Base-by-base conservation (phyloP, 2,113 vertebrate genomes). In the Panurus biarmicus region DNA sequence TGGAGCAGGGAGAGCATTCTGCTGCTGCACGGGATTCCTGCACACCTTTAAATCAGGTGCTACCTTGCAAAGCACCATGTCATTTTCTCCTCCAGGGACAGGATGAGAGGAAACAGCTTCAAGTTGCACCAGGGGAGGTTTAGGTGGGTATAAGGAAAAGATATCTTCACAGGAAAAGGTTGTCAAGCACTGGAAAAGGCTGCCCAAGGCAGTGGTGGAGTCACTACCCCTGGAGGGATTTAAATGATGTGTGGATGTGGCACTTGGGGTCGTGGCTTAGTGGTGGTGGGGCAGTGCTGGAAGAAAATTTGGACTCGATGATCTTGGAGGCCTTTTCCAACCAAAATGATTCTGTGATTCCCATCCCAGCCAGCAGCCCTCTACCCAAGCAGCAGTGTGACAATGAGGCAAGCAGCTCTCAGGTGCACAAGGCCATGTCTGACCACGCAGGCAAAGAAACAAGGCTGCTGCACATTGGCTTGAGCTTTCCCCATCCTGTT, bases 251-350 rank as follows among this genome's bases (percentile, higher is more conserved):
- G 35, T 28, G 23, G 35, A 10, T 62, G 35, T 56, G 62, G 31
- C 70, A 35, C 29, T 0, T 62, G 31, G 56, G 35, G 25, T 33
- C 0, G 0, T 28, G 35, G 21, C 20, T 47, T 45, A 22, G 53
- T 29, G 47, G 23, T 40, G 54, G 20, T 47, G 60, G 42, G 54
- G 31, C 21, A 54, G 21, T 15, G 29, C 40, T 69, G 56, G 42
- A 40, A 31, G 35, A 33, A 70, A 54, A 28, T n/a, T 61, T 56
- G n/a, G 25, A 16, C 40, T 54, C 4, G 0, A 5, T 69, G 25
- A 16, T 62, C 20, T 75, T 31, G 26, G 25, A 12, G 25, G 54
- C 25, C 14, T 56, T 70, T 62, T 69, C 31, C 56, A 42, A 56
- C 18, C 22, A 22, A 56, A 48, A 42, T 42, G 10, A 16, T 69